Percentiles rank a stretch among this genome's conserved stretches.
Conservation (phyloP, 2,888 invertebrate species). For the Drosophila mimica region DNA sequence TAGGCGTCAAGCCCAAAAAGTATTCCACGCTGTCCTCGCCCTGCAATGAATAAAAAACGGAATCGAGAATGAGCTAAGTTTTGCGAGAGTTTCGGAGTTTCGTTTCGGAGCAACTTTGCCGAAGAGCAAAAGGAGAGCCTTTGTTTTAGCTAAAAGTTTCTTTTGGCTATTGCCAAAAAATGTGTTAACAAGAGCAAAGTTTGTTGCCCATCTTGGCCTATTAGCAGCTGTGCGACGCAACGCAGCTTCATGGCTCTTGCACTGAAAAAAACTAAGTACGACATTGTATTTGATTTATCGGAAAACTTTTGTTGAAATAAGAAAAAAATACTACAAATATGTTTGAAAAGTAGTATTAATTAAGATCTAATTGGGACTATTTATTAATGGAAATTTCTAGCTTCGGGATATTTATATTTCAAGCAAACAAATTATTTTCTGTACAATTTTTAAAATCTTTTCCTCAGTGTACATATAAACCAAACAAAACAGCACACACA, state of each 20-base stretch:
- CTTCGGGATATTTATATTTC: not conserved
- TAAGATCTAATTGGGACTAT: not conserved
- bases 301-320: not conserved
- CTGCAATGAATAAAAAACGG: conserved; percentile 86
- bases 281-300: not conserved
- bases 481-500: conserved; percentile 33
- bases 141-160: conserved; percentile 68
- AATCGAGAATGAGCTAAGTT: conserved; percentile 45
- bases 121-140: conserved; percentile 29
- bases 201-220: conserved; percentile 55
- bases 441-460: not conserved
- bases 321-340: not conserved
- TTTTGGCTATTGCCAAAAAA: conserved; percentile 69
- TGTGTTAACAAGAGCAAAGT: conserved; percentile 72
- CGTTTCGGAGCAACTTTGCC: conserved; percentile 33
- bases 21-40: conserved; percentile 98
- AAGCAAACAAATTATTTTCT: not conserved
- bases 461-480: conserved; percentile 5
- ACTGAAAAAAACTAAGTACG: not conserved
- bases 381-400: not conserved
- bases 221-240: conserved; percentile 65
- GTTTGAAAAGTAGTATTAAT: not conserved
- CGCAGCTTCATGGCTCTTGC: conserved; percentile 45
- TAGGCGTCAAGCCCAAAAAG: conserved; percentile 97
- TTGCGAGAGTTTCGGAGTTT: conserved; percentile 23